Base-by-base conservation (phyloP, 2,113 vertebrate species). In the Istiophorus platypterus region DNA sequence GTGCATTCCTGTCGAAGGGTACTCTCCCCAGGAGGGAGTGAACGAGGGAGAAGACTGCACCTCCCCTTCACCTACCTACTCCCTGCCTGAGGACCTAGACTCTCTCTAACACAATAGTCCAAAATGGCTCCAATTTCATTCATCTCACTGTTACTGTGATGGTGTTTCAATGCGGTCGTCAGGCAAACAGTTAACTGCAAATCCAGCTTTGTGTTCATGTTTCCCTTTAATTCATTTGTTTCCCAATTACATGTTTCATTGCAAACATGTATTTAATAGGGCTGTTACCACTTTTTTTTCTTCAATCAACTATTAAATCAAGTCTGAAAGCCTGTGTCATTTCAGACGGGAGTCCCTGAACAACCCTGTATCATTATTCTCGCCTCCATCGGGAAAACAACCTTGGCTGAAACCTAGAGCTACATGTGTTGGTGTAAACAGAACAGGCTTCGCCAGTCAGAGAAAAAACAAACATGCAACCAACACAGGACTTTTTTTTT, bases 1-100 rank as follows among this genome's bases (percentile, higher is more conserved):
- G 80, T 47, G 82, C 91, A 94, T 94, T 92, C 94, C 92, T 80
- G 42, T n/a, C 26, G 9, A 56, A 76, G 87, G 66, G 73, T 66
- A 12, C 59, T 20, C 58, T 67, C 81, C 78, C 78, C 57, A 34
- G 82, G 86, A 78, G 75, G 37, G 75, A 76, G 56, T 80, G 57
- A 76, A 45, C 56, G 14, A 18, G 57, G 0, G 27, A 22, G 42
- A 63, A 45, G 51, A 49, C 0, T 7, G 47, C 58, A 64, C 73
- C 66, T 76, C 81, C 72, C 59, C 64, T 74, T 42, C 11, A 79
- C 81, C 81, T 63, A 17, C 68, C 24, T 10, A 37, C 71, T 17
- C 2, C 18, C 4, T 3, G 34, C 65, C 27, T 13, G 8, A 37
- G 26, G 47, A 57, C 26, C 14, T 4, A 10, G 9, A 41, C 15